Conservation (phyloP, 2,113 vertebrate species). For the Picathartes gymnocephalus region DNA sequence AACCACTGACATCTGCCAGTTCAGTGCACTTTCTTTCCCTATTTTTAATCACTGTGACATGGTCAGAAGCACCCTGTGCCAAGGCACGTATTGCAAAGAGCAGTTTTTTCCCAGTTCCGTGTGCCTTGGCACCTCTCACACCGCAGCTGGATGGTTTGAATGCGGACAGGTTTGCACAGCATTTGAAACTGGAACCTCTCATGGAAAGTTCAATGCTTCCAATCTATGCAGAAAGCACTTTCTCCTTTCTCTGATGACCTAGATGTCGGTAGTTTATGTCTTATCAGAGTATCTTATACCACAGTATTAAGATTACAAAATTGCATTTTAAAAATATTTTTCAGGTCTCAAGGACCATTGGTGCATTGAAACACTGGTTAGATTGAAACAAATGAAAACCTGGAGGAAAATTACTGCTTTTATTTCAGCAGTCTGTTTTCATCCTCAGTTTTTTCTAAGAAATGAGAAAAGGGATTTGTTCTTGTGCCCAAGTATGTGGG, state of each 20-base stretch:
- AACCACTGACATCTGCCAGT: slow-evolving; percentile 14
- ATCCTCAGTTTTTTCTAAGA: background rate
- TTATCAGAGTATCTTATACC: background rate
- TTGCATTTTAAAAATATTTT: background rate
- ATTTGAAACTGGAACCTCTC: background rate
- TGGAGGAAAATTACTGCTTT: background rate
- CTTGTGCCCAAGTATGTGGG: background rate
- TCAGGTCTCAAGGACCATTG: background rate
- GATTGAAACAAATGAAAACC: background rate
- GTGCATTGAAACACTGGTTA: background rate
- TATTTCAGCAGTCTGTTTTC: background rate
- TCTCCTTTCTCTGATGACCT: background rate
- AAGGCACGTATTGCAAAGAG: background rate
- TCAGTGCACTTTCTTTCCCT: background rate
- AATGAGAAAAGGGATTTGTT: background rate
- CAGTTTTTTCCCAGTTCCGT: background rate
- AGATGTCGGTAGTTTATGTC: background rate
- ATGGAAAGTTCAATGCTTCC: slow-evolving; percentile 12
- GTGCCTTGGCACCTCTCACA: slow-evolving; percentile 20
- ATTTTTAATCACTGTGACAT: background rate
- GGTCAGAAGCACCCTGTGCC: background rate
- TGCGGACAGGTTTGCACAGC: background rate
- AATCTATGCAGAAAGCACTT: slow-evolving; percentile 5
- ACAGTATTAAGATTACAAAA: background rate
- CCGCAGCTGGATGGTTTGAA: background rate